A percentile compares a stretch with the other conserved stretches of the same genome.
Evolutionary conservation across 2,888 invertebrate genomes (phyloP).

Genomic region (Nipponacmea schrenckii): DNA sequence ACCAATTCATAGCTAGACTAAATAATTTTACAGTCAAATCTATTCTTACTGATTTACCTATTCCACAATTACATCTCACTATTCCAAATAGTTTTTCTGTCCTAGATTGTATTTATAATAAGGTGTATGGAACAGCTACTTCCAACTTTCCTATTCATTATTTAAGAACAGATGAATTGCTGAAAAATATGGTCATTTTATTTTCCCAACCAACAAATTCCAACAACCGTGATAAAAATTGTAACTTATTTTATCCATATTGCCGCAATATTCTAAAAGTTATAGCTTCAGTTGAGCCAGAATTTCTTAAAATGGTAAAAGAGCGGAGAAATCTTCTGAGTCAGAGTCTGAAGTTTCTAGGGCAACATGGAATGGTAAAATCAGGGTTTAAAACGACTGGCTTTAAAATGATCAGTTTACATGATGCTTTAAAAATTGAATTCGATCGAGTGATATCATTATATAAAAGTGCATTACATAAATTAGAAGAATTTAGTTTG

Average conservation of each 20-base stretch:
- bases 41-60: slow-evolving; percentile 77
- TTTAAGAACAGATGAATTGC: slow-evolving; percentile 79
- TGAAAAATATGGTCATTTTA: slow-evolving; percentile 86
- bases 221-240: slow-evolving; percentile 33
- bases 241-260: slow-evolving; percentile 49
- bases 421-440: slow-evolving; percentile 83
- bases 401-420: slow-evolving; percentile 76
- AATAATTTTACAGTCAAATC: slow-evolving; percentile 81
- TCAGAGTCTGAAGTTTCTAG: slow-evolving; percentile 85
- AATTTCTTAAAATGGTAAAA: slow-evolving; percentile 76
- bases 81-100: slow-evolving; percentile 88
- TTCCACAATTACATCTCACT: slow-evolving; percentile 88
- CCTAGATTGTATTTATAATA: slow-evolving; percentile 81
- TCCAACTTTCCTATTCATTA: slow-evolving; percentile 67
- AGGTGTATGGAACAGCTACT: slow-evolving; percentile 69
- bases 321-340: slow-evolving; percentile 80
- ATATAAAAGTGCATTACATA: slow-evolving; percentile 87
- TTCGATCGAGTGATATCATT: slow-evolving; percentile 85
- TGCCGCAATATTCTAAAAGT: slow-evolving; percentile 61
- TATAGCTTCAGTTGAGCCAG: slow-evolving; percentile 71
- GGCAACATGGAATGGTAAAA: slow-evolving; percentile 84
- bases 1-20: slow-evolving; percentile 82
- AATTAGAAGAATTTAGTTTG: slow-evolving; percentile 75
- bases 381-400: slow-evolving; percentile 66
- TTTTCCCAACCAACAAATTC: slow-evolving; percentile 70